phyloP scores from a whole-genome alignment of 2,888 invertebrate genomes.

The Drosophila diplacantha region DNA sequence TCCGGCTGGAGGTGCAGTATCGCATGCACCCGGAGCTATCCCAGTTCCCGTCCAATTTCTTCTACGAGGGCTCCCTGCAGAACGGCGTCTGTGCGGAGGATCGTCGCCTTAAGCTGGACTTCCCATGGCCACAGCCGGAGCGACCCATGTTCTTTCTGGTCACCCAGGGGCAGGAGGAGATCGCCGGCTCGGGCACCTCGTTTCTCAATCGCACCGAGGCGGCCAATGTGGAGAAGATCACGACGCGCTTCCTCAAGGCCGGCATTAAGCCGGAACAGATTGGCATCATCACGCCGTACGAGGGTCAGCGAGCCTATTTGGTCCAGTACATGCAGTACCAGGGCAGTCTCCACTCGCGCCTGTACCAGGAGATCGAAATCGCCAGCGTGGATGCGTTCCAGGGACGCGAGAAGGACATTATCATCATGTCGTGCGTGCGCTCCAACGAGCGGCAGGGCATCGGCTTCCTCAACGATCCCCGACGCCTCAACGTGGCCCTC shows the following conservation, averaged over 20 bases:
- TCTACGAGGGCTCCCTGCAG: constrained; percentile 98
- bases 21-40: constrained; percentile 99
- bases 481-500: constrained; percentile 97
- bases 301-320: constrained; percentile 97
- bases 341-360: constrained; percentile 95
- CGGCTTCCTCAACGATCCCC: constrained; percentile 98
- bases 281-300: constrained; percentile 99
- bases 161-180: constrained; percentile 98
- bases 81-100: constrained; percentile 99
- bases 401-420: constrained; percentile 98
- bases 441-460: constrained; percentile 99
- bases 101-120: constrained; percentile 93
- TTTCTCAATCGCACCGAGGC: constrained; percentile 99
- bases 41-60: constrained; percentile 98
- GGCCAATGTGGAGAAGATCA: constrained; percentile 98
- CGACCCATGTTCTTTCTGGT: constrained; percentile 99
- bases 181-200: constrained; percentile 98
- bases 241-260: constrained; percentile 94
- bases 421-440: constrained; percentile 99
- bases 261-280: constrained; percentile 99
- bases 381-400: constrained; percentile 99
- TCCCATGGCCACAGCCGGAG: constrained; percentile 98
- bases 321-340: constrained; percentile 99
- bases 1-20: constrained; percentile 97
- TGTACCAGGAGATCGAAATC: constrained; percentile 99